Evolutionary conservation across 2,113 vertebrate genomes (phyloP), one percentile per base, ranked within the genome.

Genomic region (Callopanchax toddi): DNA sequence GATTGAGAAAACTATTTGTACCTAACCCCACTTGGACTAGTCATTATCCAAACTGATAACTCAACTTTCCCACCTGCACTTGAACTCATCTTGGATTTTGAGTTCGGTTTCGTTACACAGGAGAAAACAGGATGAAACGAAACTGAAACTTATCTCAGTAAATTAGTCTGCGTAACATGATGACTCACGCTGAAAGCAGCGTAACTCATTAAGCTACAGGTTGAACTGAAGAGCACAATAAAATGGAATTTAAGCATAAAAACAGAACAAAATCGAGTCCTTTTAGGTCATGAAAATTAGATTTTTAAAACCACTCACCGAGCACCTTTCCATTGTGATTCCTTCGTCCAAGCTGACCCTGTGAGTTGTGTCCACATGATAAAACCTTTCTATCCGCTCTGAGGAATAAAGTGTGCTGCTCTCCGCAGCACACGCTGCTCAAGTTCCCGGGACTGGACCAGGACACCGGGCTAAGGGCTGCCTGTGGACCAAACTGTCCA

Each of bases 361-460:
- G 67, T 1, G 86, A 61, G 77, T 91, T 88, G 11, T 71, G 43
- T 17, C 91, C 90, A 46, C 80, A 88, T 0, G 91, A 87, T 1
- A 85, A 52, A 12, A 91, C 76, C 3, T 32, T 26, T 16, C 90
- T 85, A 5, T 76, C 61, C 3, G 11, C 12, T 6, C 44, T 82
- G 10, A 91, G 87, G 20, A 91, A 76, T 37, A 92, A 66, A 53
- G 81, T 81, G 61, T 91, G 87, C 12, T 52, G 62, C 3, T 89
- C 82, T 51, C 90, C 91, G 37, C 87, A 85, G 36, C 77, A 76
- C 17, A 91, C 73, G 36, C 57, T 16, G 1, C 40, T 61, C 0
- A 89, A 25, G 7, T 17, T 25, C 23, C 76, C 74, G 17, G 68
- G 53, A 2, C 79, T 11, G 0, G 57, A 58, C 81, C 86, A 81